Base-by-base conservation (phyloP, 2,888 invertebrate genomes). In the Pseudolycoriella hygida region DNA sequence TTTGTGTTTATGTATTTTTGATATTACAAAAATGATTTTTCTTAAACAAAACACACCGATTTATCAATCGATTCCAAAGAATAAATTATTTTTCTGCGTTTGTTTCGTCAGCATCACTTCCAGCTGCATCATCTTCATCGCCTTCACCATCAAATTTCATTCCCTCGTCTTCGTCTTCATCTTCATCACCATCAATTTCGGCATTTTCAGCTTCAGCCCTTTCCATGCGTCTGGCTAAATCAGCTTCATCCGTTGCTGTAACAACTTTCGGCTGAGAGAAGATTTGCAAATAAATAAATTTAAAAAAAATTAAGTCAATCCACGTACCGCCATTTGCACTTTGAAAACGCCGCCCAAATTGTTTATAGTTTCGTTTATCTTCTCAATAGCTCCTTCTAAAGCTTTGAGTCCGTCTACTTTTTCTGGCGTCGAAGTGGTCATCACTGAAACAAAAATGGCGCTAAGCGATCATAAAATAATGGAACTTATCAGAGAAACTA, bases 381-480 rank as follows among this genome's bases (percentile, higher is more conserved):
- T 79, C 51, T 85, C 84, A 49, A 97, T 86, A 14, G 94, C 94
- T 52, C 81, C 79, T 57, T 88, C 84, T 43, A 98, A 67, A 5
- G 87, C 82, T 65, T 84, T 85, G 40, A 98, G 70, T 2, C 97
- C 97, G 55, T 94, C 93, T 42, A 80, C 74, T 60, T 93, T 87
- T 61, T 99, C 98, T 19, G 97, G 86, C 1, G 98, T 98, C 20
- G 94, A 90, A 40, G 97, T 96, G 14, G 97, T 98, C 79, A 99
- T 92, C 48, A 98, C 96, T 80, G 57, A 3, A 62, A 17, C 17
- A 17, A 18, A 15, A 11, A n/a, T n/a, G n/a, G n/a, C n/a, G n/a
- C n/a, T n/a, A 53, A 32, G 6, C 11, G 31, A 11, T 31, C 6
- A 31, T 10, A 31, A 31, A 31, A 31, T 31, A 38, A 38, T 6